Base-by-base conservation (phyloP, 2,888 invertebrate species). In the Philopedon plagiatum region DNA sequence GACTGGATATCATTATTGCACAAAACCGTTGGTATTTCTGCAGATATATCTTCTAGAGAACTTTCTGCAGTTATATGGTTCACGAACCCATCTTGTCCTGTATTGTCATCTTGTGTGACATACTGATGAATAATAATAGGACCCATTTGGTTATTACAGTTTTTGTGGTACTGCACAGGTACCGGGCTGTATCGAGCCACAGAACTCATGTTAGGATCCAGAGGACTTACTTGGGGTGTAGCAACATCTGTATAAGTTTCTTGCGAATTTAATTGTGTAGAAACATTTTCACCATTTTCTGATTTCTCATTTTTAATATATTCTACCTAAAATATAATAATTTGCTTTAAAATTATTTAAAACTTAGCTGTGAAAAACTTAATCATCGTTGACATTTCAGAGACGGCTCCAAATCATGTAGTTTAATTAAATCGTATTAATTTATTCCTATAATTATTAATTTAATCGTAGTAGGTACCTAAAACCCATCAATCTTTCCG, bases 151-250 rank as follows among this genome's bases (percentile, higher is more conserved):
- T 77, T 81, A 66, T 81, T 77, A 62, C 77, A 71, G 56, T 77
- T 80, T 41, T 80, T 74, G 19, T 81, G 71, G 32, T 83, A 81
- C 19, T 78, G 77, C 44, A 76, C 81, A 66, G 88, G 86, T 64
- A 89, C 88, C 77, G 89, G 89, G 75, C 91, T 91, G 79, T 91
- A 91, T 80, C 90, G 87, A 44, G 88, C 88, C 18, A 87, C 87
- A 32, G 88, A 89, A 81, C 88, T 88, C 86, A 90, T 87, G 79
- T 88, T 90, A 2, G 85, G 85, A 77, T 86, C 85, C 64, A 85
- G 76, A 19, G 85, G 83, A 68, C 84, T 85, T 5, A 85, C 84
- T 76, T 85, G 84, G 51, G 82, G 81, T 19, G 84, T 46, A 15
- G 83, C 81, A 74, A 84, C 84, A 75, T 84, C 79, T 21, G 77